Evolutionary conservation across 2,888 invertebrate genomes (phyloP).

Genomic region (Melanophora roralis): DNA sequence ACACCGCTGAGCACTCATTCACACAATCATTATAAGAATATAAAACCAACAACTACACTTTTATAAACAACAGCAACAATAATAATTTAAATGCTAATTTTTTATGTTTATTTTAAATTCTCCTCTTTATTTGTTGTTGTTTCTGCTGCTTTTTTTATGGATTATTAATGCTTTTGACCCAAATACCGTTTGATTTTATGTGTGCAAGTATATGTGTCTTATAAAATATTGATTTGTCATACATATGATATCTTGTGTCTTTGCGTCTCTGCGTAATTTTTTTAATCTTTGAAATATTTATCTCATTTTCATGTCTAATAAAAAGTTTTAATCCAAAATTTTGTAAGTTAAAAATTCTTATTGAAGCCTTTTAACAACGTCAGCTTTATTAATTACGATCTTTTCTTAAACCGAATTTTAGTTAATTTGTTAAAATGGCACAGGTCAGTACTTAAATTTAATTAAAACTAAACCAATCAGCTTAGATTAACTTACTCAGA

Average conservation of each 20-base stretch:
- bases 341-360: no score
- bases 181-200: constrained; percentile 69
- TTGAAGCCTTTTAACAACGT: no score
- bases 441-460: no score
- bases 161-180: constrained; percentile 75
- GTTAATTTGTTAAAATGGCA: no score
- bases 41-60: neutral
- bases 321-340: no score
- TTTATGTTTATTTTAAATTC: constrained; percentile 54
- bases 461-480: no score
- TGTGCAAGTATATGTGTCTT: neutral
- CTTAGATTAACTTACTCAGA: no score
- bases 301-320: no score
- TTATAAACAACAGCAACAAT: constrained; percentile 24
- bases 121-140: constrained; percentile 55
- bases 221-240: constrained; percentile 8
- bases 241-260: constrained; percentile 42
- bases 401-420: no score
- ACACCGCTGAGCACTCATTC: neutral
- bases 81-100: constrained; percentile 66
- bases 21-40: constrained; percentile 28
- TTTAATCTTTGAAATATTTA: neutral
- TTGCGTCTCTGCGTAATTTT: neutral
- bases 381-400: no score
- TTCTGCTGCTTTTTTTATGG: constrained; percentile 65